A percentile compares a stretch with the other conserved stretches of the same genome.
These are phyloP conservation scores for Callyntrura sp. DNA, from an alignment of 2,888 invertebrate species.

Conservation along the genomic window DNA sequence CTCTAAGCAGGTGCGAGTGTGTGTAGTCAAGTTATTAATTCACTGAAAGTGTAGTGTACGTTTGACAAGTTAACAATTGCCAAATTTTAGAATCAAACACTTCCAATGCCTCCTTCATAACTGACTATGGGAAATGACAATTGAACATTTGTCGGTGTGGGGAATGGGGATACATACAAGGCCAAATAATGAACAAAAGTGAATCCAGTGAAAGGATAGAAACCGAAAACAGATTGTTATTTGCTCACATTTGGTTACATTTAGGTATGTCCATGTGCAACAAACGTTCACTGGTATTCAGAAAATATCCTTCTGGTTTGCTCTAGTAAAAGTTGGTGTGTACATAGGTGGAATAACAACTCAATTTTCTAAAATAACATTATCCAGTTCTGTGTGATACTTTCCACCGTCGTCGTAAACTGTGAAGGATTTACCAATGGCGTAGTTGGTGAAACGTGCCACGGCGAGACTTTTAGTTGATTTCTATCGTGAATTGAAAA, in stretches of 20 bases:
- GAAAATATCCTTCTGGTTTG: too few relatives aligned
- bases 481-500: constrained; percentile 41
- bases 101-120: not conserved
- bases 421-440: too few relatives aligned
- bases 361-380: too few relatives aligned
- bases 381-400: too few relatives aligned
- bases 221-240: too few relatives aligned
- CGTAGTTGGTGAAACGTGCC: constrained; percentile 51
- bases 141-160: constrained; percentile 38
- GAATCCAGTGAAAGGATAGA: too few relatives aligned
- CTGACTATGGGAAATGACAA: constrained; percentile 4
- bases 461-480: constrained; percentile 43
- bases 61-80: not conserved
- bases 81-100: constrained; percentile 22
- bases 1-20: not conserved
- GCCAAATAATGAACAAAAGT: not conserved
- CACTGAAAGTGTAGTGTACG: not conserved
- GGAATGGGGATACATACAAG: not conserved
- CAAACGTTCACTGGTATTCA: not conserved
- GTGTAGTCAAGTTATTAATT: too few relatives aligned
- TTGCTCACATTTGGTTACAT: too few relatives aligned
- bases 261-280: not conserved
- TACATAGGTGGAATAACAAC: too few relatives aligned
- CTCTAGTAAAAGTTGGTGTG: too few relatives aligned
- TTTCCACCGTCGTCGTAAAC: too few relatives aligned